Evolutionary conservation across 2,113 vertebrate species (phyloP), one percentile per base, ranked within the genome.

Genomic region (Seriola rivoliana): DNA sequence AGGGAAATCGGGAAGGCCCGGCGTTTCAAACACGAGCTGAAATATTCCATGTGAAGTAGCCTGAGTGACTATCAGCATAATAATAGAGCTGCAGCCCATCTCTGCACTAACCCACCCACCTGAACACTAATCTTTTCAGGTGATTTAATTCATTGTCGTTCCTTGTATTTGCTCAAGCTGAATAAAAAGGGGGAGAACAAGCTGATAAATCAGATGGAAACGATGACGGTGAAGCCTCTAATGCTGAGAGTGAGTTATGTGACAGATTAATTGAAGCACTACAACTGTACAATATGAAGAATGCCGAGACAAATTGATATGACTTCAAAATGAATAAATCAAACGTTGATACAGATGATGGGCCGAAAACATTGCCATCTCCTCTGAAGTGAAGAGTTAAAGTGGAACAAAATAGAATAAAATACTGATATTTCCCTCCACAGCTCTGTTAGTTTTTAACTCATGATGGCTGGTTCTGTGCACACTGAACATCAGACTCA

Each of bases 61-160:
- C 46, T 65, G 54, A 82, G 60, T 78, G 55, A 64, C 71, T 36
- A 38, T 75, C 76, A 67, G 78, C 70, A 82, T 86, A 64, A 78
- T 82, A 82, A 76, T 44, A 54, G 60, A 77, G 62, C 68, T 63
- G 69, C 59, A n/a, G 68, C 16, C 36, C 54, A 17, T 85, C 66
- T 14, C 48, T 16, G 40, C 75, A n/a, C 23, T 14, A 34, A 60
- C 80, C 52, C 77, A 66, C 58, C 42, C 75, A 80, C 55, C 71
- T 69, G 64, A 84, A 71, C 36, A 11, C 34, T 19, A 70, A 75
- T 81, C 7, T 11, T 19, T 55, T 54, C 67, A 25, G 66, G 57
- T 71, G 72, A 70, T 72, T 80, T 54, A 21, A 48, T 72, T 34
- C 19, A 69, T 76, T 69, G 57, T 36, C n/a, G 40, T 71, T 66